Conservation (phyloP, 2,888 invertebrate species). For the Periphyllus acericola region DNA sequence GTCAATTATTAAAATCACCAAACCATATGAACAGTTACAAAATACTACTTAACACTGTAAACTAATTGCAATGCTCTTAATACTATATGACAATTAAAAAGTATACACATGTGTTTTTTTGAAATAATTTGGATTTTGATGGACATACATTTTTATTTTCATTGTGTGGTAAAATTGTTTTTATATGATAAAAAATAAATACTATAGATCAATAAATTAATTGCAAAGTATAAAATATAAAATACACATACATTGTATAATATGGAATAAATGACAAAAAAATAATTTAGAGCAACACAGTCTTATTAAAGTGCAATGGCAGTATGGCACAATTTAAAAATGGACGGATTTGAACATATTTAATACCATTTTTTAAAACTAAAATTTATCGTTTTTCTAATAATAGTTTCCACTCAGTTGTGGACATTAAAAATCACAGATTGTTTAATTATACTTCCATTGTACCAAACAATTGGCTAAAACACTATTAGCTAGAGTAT, state of each 20-base stretch:
- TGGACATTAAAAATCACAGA: conserved; percentile 18
- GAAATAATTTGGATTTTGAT: neutral
- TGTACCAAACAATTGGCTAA: neutral
- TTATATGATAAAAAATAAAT: neutral
- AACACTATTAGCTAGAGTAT: neutral
- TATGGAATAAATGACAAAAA: neutral
- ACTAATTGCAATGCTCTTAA: conserved; percentile 3
- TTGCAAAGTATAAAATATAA: neutral
- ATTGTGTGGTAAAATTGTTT: neutral
- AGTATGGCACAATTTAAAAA: conserved; percentile 44
- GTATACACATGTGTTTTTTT: neutral
- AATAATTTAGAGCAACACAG: conserved; percentile 39
- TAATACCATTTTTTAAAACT: neutral
- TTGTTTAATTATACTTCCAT: neutral
- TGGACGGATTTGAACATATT: conserved; percentile 14
- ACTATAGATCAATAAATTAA: neutral
- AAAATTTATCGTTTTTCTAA: neutral
- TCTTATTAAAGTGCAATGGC: conserved; percentile 43
- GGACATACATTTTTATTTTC: no score
- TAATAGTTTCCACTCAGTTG: neutral
- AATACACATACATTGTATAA: neutral
- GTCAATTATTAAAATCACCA: conserved; percentile 39
- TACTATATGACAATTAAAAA: neutral
- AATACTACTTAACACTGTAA: neutral
- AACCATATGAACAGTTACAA: conserved; percentile 55